Evolutionary conservation across 2,797 vertebrate species (phyloP).

Genomic region (Rhinophrynus dorsalis): DNA sequence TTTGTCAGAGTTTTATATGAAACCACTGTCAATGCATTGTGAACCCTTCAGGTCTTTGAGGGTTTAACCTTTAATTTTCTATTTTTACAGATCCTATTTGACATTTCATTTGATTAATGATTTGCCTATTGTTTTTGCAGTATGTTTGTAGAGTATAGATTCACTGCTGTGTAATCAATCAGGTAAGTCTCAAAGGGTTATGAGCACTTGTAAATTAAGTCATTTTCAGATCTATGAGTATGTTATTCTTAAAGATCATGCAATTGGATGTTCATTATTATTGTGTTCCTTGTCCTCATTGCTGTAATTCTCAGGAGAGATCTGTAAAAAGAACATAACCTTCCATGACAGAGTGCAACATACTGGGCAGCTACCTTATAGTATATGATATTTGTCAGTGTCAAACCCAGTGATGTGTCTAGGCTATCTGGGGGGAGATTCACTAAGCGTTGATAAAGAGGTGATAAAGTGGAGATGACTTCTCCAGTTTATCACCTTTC

Average conservation of each 20-base stretch:
- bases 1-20: neutral
- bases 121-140: neutral
- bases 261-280: slow-evolving; percentile 2
- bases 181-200: slow-evolving; percentile 19
- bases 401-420: too few species aligned
- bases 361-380: too few species aligned
- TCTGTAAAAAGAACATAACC: neutral
- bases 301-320: neutral
- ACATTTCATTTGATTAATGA: slow-evolving; percentile 41
- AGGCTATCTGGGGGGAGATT: too few species aligned
- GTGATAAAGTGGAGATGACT: too few species aligned
- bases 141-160: slow-evolving; percentile 23
- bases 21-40: neutral
- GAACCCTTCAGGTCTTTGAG: too few species aligned
- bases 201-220: slow-evolving; percentile 2
- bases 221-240: neutral
- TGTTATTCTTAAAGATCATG: neutral
- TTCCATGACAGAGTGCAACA: too few species aligned
- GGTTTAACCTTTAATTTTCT: neutral
- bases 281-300: neutral
- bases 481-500: too few species aligned
- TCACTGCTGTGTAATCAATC: slow-evolving; percentile 21
- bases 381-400: too few species aligned
- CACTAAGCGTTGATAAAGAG: too few species aligned
- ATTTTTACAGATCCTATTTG: neutral